Base-by-base conservation (phyloP, 2,888 invertebrate genomes). In the Xylophagus ater region DNA sequence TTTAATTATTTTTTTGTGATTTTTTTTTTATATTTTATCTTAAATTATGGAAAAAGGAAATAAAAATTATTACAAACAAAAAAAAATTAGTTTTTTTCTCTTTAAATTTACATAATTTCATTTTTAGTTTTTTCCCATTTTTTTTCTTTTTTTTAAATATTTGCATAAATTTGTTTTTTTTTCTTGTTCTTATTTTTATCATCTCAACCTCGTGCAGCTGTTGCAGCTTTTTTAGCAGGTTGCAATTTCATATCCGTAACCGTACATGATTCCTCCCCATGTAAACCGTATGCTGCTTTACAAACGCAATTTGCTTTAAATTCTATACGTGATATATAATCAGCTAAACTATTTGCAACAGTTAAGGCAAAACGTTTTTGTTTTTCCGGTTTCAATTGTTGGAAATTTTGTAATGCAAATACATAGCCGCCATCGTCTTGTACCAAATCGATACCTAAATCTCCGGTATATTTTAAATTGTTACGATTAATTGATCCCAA, bases 361-460 rank as follows among this genome's bases (percentile, higher is more conserved):
- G 59, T 55, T 20, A 46, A 53, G 0, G 59, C 37, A 3, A 55
- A 54, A 13, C 56, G 55, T 44, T 56, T 59, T 25, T 57, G 56
- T 15, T 62, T 57, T 9, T 49, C 47, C 0, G 49, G 48, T 1
- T 25, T 33, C 9, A 49, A 37, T 14, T 54, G 54, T 3, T 58
- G 53, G 37, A 58, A 62, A 44, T 57, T 55, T 35, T 59, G 54
- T 3, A 58, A 53, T n/a, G 56, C 48, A 41, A 63, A 65, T 21
- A 60, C 55, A 57, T 61, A 64, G 4, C 65, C 65, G 4, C 59
- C 56, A 34, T 56, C 58, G 8, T 56, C 62, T 41, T 78, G 66
- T 8, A 78, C 71, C 49, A 80, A 76, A 43, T 76, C 74, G 23
- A 76, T 69, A 59, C 86, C 87, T 50, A 73, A 69, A 53, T 83